phyloP scores from a whole-genome alignment of 2,797 vertebrate species.

The Eutrigla gurnardus region DNA sequence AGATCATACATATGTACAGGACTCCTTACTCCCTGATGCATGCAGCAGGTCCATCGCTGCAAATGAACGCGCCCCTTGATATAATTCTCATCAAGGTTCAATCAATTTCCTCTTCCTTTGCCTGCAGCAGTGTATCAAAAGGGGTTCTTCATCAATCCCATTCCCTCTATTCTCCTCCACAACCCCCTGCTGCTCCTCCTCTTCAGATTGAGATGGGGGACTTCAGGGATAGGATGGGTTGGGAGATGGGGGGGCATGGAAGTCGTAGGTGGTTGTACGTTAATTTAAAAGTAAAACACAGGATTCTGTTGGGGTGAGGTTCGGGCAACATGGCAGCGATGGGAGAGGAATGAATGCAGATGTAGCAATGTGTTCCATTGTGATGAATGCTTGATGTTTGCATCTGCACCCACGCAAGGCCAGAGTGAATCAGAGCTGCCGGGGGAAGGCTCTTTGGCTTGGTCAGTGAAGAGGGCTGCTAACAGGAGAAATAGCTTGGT shows the following conservation, averaged over 20 bases:
- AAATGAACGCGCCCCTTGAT: conserved; percentile 78
- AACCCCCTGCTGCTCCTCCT: conserved; percentile 26
- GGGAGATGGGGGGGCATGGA: not conserved
- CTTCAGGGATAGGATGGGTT: conserved; percentile 32
- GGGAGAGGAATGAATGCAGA: not conserved
- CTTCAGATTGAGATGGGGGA: conserved; percentile 50
- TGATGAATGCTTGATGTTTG: not conserved
- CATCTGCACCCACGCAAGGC: not conserved
- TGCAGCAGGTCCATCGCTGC: conserved; percentile 59
- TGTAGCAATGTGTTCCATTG: not conserved
- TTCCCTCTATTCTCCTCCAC: conserved; percentile 47
- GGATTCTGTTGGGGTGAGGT: not conserved
- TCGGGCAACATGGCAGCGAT: not conserved
- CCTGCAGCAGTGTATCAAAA: conserved; percentile 80
- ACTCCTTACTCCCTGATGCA: conserved; percentile 52
- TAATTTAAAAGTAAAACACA: conserved; percentile 20
- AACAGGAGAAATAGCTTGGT: conserved; percentile 34
- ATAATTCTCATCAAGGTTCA: conserved; percentile 81
- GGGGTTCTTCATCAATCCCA: conserved; percentile 70
- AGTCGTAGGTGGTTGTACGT: conserved; percentile 15
- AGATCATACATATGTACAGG: conserved; percentile 77
- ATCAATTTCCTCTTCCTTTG: conserved; percentile 76
- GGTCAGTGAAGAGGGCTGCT: conserved; percentile 11
- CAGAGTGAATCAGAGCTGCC: not conserved
- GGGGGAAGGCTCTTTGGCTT: conserved; percentile 10